Base-by-base conservation (phyloP, 1,140 invertebrate genomes). In the Phymastichus coffea region DNA sequence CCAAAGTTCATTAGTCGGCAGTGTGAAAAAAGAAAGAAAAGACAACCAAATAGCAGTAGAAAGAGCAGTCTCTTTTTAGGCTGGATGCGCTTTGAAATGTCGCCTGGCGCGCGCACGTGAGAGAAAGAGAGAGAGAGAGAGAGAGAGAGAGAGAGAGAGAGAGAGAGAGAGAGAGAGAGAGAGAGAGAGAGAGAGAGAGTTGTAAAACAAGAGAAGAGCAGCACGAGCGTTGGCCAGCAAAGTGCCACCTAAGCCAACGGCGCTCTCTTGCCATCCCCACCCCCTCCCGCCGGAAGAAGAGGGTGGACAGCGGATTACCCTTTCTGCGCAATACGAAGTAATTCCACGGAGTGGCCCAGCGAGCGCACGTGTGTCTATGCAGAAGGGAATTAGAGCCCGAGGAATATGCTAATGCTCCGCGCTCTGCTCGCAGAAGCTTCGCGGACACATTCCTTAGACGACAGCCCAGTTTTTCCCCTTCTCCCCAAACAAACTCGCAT, bases 201-300 rank as follows among this genome's bases (percentile, higher is more conserved):
- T 48, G 52, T 41, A 41, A 61, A 55, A 55, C 44, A 55, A 49
- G 44, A 49, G 57, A 46, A 53, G 48, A 46, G 53, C 55, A 60
- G 43, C 61, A 61, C 54, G 54, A 53, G 61, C 63, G 65, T 60
- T 61, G 47, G 49, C 38, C 51, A 46, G 37, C 25, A 17, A 30
- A 17, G 33, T 12, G 14, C n/a, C 17, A 48, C 25, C 56, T 41
- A 60, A 69, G 69, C 67, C 57, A n/a, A n/a, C 67, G 40, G 23
- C 41, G 25, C n/a, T 40, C 9, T 40, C 37, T 37, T 22, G 41
- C 54, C n/a, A n/a, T n/a, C n/a, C n/a, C n/a, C n/a, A n/a, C n/a
- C n/a, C n/a, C n/a, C n/a, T n/a, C n/a, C n/a, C n/a, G n/a, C n/a
- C n/a, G 12, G 8, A 15, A 15, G 26, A 58, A 41, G 43, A 48